Evolutionary conservation across 2,797 vertebrate species (phyloP).

Genomic region (Crypturellus tataupa): DNA sequence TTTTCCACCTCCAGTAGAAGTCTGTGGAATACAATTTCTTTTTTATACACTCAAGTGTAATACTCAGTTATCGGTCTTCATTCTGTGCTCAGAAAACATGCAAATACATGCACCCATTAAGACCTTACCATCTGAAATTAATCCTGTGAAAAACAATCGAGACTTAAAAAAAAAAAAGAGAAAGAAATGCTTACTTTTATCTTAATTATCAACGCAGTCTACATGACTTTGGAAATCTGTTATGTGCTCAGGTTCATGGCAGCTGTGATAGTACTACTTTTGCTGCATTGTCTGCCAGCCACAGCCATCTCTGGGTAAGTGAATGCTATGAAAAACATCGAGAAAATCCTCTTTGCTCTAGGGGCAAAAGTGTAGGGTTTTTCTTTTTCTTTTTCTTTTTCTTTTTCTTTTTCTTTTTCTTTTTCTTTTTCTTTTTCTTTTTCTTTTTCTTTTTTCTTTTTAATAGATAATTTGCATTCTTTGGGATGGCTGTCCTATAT

Average conservation of each 20-base stretch:
- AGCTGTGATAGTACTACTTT: background rate
- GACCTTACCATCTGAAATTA: background rate
- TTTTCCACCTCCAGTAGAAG: background rate
- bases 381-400: background rate
- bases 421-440: too few species aligned
- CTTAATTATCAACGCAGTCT: background rate
- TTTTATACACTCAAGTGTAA: background rate
- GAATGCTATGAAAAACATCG: background rate
- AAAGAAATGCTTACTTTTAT: background rate
- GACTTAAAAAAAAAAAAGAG: background rate
- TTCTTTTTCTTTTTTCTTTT: background rate
- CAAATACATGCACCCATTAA: background rate
- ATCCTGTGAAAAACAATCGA: background rate
- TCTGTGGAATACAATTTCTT: background rate
- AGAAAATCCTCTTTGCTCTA: background rate
- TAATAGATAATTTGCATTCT: background rate
- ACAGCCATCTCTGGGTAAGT: background rate
- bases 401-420: too few species aligned
- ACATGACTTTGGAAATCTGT: background rate
- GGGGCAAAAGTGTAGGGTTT: background rate
- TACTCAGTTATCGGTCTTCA: background rate
- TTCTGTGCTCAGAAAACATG: background rate
- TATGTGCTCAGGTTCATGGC: conserved; percentile 2
- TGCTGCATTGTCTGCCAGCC: background rate
- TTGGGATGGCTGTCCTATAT: background rate